These are phyloP conservation scores for Calliopum simillimum DNA, from an alignment of 2,888 invertebrate species.

Conservation along the genomic window DNA sequence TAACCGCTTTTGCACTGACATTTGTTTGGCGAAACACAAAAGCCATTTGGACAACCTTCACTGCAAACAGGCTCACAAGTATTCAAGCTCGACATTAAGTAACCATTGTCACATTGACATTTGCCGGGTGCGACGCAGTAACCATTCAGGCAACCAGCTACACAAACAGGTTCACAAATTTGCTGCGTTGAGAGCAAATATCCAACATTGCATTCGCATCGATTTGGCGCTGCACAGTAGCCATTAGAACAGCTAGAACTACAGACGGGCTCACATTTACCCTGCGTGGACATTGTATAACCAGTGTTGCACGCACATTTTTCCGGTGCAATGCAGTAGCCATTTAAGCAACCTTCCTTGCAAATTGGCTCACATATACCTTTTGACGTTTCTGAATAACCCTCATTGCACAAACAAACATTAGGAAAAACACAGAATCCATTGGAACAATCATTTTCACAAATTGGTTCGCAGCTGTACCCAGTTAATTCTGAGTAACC, in stretches of 20 bases:
- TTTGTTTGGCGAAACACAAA: slow-evolving; percentile 54
- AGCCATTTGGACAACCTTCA: slow-evolving; percentile 54
- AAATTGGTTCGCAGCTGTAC: slow-evolving; percentile 56
- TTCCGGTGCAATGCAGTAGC: slow-evolving; percentile 56
- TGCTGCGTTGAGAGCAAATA: slow-evolving; percentile 38
- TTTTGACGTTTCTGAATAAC: neutral
- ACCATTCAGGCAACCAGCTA: slow-evolving; percentile 74
- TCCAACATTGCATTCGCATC: slow-evolving; percentile 53
- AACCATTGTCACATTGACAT: slow-evolving; percentile 50
- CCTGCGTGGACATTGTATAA: slow-evolving; percentile 43
- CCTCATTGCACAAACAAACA: slow-evolving; percentile 28
- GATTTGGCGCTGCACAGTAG: slow-evolving; percentile 56
- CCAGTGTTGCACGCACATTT: slow-evolving; percentile 51
- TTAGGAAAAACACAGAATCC: slow-evolving; percentile 51
- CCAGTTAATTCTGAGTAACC: slow-evolving; percentile 3
- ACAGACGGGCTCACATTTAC: slow-evolving; percentile 48
- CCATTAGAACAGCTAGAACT: slow-evolving; percentile 54
- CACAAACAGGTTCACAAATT: slow-evolving; percentile 51
- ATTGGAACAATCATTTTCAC: slow-evolving; percentile 59
- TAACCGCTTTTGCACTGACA: slow-evolving; percentile 45
- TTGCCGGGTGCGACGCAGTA: slow-evolving; percentile 75
- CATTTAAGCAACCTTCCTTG: slow-evolving; percentile 48
- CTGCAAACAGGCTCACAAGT: slow-evolving; percentile 47
- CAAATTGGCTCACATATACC: slow-evolving; percentile 36
- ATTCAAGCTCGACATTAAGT: neutral